Evolutionary conservation across 2,888 invertebrate genomes (phyloP).

Genomic region (Mesorhabditis belari): DNA sequence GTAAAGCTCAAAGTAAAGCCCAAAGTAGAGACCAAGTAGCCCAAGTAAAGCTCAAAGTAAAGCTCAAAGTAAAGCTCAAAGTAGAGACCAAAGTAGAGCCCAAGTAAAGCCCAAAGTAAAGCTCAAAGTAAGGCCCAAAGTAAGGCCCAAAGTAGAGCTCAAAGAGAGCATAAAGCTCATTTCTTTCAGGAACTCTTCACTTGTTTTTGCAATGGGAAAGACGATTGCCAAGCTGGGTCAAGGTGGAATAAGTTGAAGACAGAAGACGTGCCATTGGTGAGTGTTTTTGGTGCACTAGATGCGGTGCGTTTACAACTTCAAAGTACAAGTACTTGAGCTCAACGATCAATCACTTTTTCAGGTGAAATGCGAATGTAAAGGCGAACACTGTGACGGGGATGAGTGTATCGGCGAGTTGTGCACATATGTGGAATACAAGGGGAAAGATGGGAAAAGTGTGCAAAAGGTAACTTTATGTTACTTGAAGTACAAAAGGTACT

Average conservation of each 20-base stretch:
- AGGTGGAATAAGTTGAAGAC: conserved; percentile 21
- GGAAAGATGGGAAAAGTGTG: no score
- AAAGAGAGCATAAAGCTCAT: no score
- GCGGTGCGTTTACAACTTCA: not conserved
- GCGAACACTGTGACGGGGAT: conserved; percentile 38
- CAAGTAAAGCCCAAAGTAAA: no score
- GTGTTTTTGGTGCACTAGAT: not conserved
- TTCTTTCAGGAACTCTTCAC: conserved; percentile 48
- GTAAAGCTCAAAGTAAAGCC: no score
- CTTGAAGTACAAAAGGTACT: no score
- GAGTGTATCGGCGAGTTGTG: conserved; percentile 48
- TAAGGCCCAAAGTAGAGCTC: no score
- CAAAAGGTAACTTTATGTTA: no score
- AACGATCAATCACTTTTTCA: conserved; percentile 2
- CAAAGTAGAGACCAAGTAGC: no score
- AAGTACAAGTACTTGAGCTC: not conserved
- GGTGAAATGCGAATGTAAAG: conserved; percentile 42
- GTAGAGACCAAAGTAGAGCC: no score
- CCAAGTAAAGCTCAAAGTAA: no score
- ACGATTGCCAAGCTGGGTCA: conserved; percentile 43
- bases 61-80: no score
- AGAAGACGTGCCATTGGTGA: conserved; percentile 36
- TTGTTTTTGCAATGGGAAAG: conserved; percentile 45
- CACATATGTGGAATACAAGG: conserved; percentile 44
- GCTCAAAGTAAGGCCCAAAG: no score